phyloP scores from a whole-genome alignment of 2,888 invertebrate species.

The Lithophane leautieri region DNA sequence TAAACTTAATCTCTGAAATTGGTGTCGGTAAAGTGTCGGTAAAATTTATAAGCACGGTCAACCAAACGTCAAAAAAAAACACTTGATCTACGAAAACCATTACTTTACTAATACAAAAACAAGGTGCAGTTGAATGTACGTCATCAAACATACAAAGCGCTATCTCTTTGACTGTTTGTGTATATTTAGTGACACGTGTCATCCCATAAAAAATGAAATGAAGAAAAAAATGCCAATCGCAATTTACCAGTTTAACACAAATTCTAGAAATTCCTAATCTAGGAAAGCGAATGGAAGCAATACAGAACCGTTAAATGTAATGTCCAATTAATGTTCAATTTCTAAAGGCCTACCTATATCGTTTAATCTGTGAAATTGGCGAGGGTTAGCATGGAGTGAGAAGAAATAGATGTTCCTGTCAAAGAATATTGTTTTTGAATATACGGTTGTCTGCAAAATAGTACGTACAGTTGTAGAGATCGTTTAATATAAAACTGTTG shows the following conservation, averaged over 20 bases:
- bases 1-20: too few species aligned
- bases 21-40: too few species aligned
- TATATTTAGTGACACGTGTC: not conserved
- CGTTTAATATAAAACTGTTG: not conserved
- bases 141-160: not conserved
- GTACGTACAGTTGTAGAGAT: not conserved
- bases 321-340: slow-evolving; percentile 61
- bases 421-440: not conserved
- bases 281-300: slow-evolving; percentile 26
- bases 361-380: slow-evolving; percentile 52
- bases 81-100: too few species aligned
- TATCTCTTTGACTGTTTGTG: not conserved
- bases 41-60: too few species aligned
- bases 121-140: too few species aligned
- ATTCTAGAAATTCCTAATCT: slow-evolving; percentile 33
- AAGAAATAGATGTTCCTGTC: not conserved
- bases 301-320: slow-evolving; percentile 47
- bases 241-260: slow-evolving; percentile 23
- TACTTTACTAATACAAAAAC: too few species aligned
- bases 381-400: not conserved
- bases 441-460: not conserved
- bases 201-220: not conserved
- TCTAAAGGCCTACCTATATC: slow-evolving; percentile 51
- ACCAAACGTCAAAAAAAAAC: too few species aligned
- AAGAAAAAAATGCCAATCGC: slow-evolving; percentile 5